Evolutionary conservation across 92 coral and sea anemone species (phyloP), one percentile per base, ranked within the genome.

Genomic region (Montipora capitata): DNA sequence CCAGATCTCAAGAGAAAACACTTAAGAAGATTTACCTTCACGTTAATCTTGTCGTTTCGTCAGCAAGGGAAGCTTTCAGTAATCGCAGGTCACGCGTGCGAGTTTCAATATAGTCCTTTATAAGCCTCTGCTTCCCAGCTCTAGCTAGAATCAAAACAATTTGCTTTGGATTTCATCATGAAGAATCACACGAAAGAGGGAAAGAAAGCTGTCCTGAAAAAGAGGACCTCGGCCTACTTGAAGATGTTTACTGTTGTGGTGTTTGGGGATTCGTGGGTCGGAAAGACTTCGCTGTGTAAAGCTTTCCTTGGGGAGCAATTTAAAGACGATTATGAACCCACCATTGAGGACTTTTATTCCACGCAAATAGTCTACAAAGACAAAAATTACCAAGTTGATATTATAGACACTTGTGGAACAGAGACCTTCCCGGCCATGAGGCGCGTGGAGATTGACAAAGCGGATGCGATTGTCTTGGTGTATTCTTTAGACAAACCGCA

Each of bases 381-480:
- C 41, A 92, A 78, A 44, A 94, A 93, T 58, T 95, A 95, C 74
- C 96, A 95, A 62, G 83, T 95, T 4, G 96, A 95, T 48, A 93
- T 95, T 61, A 95, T 95, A 35, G 98, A 95, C 72, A 95, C 98
- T 39, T 95, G 96, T 44, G 98, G 98, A 4, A 79, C 98, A 38
- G 98, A 95, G 80, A 95, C 94, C 68, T 95, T 95, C 74, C 98
- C 98, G 1, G 98, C 98, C 4, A 95, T 95, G 96, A 80, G 98
- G 77, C 74, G 91, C 73, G 96, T 95, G 0, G 98, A 94, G 80
- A 95, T 95, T 39, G 86, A 89, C 56, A 95, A 95, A 77, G 92
- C 98, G 20, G 96, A 95, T 71, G 98, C 96, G 1, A 77, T 94
- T 41, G 62, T 95, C 39, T 88, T 95, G 52, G 98, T 95, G 4